A percentile compares a stretch with the other conserved stretches of the same genome.
phyloP scores from a whole-genome alignment of 2,888 invertebrate genomes.

The Microctonus brassicae region DNA sequence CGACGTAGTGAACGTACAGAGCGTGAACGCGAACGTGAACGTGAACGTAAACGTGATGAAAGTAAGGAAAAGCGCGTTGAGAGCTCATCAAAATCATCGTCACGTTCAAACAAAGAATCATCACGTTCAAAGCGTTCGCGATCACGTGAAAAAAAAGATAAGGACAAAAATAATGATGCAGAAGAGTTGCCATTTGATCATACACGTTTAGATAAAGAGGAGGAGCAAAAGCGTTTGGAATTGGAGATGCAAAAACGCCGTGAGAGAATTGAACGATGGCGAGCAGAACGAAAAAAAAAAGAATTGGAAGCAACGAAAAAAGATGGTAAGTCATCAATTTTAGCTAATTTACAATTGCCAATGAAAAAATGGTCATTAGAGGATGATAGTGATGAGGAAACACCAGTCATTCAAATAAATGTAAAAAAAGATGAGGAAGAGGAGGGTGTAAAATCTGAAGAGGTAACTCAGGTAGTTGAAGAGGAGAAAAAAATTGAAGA shows the following conservation, averaged over 20 bases:
- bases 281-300: constrained; percentile 92
- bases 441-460: constrained; percentile 62
- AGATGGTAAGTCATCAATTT: constrained; percentile 78
- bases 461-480: constrained; percentile 60
- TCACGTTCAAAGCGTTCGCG: constrained; percentile 70
- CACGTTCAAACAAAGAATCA: constrained; percentile 68
- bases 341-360: constrained; percentile 74
- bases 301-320: constrained; percentile 86
- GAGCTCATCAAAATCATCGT: constrained; percentile 73
- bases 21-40: constrained; percentile 70
- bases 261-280: constrained; percentile 96
- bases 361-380: constrained; percentile 95
- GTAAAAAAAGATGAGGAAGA: constrained; percentile 73
- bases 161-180: constrained; percentile 71
- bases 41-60: constrained; percentile 73
- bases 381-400: constrained; percentile 90
- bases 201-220: constrained; percentile 85
- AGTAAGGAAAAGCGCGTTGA: constrained; percentile 76
- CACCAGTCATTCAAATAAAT: constrained; percentile 67
- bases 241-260: constrained; percentile 95
- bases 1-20: constrained; percentile 74
- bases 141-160: constrained; percentile 74
- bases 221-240: constrained; percentile 90
- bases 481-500: constrained; percentile 66
- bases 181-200: constrained; percentile 78